These are phyloP conservation scores for Brachionus manjavacas DNA, from an alignment of 1,140 invertebrate genomes.

Conservation along the genomic window DNA sequence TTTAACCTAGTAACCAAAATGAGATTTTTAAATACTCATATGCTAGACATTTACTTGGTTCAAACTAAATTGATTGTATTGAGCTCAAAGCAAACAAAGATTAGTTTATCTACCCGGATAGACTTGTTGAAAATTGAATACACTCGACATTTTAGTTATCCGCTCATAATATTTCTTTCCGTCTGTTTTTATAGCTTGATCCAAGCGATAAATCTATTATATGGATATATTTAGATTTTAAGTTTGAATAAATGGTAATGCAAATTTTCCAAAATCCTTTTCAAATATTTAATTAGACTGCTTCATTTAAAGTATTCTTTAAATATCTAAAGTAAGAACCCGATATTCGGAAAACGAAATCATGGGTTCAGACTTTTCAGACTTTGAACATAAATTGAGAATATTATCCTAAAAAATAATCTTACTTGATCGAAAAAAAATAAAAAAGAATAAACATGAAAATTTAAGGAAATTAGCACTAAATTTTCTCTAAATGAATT, in stretches of 20 bases:
- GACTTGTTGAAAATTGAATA: background rate
- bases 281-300: background rate
- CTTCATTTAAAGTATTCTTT: background rate
- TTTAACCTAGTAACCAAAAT: background rate
- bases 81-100: background rate
- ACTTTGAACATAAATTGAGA: no score
- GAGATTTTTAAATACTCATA: background rate
- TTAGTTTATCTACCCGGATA: background rate
- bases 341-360: no score
- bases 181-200: background rate
- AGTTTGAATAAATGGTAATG: background rate
- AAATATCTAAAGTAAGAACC: no score
- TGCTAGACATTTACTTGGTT: background rate
- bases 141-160: background rate
- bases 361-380: no score
- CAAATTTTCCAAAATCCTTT: background rate
- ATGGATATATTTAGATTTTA: background rate
- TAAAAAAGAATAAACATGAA: no score
- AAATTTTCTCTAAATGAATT: no score
- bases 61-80: background rate
- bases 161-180: background rate
- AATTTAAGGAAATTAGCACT: no score
- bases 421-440: no score
- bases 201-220: background rate
- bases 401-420: no score